Evolutionary conservation across 2,888 invertebrate species (phyloP).

Genomic region (Cryptus armator): DNA sequence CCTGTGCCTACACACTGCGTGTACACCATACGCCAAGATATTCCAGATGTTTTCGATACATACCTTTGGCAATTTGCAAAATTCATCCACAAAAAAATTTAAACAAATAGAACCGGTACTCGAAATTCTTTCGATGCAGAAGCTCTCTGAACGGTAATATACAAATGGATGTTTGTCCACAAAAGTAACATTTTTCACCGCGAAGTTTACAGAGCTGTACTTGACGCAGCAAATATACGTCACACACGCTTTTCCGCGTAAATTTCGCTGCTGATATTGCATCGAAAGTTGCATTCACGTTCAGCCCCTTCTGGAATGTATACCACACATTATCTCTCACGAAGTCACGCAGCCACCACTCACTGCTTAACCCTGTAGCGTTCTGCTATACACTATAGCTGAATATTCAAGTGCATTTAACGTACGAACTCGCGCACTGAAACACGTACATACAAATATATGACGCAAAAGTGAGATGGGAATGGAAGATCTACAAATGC

Average conservation of each 20-base stretch:
- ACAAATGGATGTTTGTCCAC: neutral
- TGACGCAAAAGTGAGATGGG: neutral
- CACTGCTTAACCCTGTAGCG: constrained; percentile 1
- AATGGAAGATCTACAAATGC: constrained; percentile 14
- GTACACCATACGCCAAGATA: neutral
- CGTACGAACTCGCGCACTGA: constrained; percentile 25
- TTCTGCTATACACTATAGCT: neutral
- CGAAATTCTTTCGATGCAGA: neutral
- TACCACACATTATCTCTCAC: constrained; percentile 50
- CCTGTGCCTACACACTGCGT: neutral
- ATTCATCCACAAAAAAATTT: neutral
- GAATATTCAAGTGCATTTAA: constrained; percentile 40
- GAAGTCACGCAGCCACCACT: constrained; percentile 41
- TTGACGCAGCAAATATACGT: no score
- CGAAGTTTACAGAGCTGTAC: neutral
- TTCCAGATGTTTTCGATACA: neutral
- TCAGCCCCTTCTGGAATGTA: constrained; percentile 8
- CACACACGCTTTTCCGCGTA: no score
- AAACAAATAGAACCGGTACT: neutral
- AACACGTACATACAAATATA: constrained; percentile 22
- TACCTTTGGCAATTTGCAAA: neutral
- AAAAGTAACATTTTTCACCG: neutral
- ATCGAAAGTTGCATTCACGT: neutral
- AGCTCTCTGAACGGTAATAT: neutral
- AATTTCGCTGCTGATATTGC: no score